A percentile compares a stretch with the other conserved stretches of the same genome.
Conservation (phyloP, 2,888 invertebrate genomes). For the Clistopyga incitator region DNA sequence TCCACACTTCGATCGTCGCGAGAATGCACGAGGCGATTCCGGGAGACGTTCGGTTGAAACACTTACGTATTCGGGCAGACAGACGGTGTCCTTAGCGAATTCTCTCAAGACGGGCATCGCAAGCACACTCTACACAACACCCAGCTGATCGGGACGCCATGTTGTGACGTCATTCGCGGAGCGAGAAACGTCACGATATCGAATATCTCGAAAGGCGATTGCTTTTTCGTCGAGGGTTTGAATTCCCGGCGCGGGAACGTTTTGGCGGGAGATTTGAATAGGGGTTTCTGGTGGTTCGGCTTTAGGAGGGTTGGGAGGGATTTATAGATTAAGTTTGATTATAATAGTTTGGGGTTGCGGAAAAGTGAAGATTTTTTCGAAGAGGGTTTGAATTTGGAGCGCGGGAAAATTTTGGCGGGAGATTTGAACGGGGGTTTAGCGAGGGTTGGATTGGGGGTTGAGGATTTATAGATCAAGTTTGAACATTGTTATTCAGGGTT, state of each 20-base stretch:
- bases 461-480: no score
- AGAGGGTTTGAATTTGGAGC: not conserved
- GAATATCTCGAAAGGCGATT: conserved; percentile 38
- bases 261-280: conserved; percentile 30
- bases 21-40: not conserved
- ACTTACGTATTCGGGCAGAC: conserved; percentile 81
- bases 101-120: conserved; percentile 82
- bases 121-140: conserved; percentile 83
- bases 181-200: conserved; percentile 68
- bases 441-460: no score
- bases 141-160: conserved; percentile 84
- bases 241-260: not conserved
- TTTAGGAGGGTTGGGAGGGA: no score
- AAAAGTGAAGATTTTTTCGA: conserved; percentile 32
- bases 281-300: no score
- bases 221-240: conserved; percentile 3
- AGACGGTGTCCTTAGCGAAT: conserved; percentile 79
- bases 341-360: no score
- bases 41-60: conserved; percentile 50
- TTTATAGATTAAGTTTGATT: no score
- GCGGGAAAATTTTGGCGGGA: conserved; percentile 36
- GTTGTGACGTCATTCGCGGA: conserved; percentile 82
- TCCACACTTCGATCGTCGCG: conserved; percentile 32
- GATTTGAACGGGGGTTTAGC: not conserved
- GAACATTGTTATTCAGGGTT: no score